Conservation (phyloP, 1,140 invertebrate genomes). For the Bombus waltoni region DNA sequence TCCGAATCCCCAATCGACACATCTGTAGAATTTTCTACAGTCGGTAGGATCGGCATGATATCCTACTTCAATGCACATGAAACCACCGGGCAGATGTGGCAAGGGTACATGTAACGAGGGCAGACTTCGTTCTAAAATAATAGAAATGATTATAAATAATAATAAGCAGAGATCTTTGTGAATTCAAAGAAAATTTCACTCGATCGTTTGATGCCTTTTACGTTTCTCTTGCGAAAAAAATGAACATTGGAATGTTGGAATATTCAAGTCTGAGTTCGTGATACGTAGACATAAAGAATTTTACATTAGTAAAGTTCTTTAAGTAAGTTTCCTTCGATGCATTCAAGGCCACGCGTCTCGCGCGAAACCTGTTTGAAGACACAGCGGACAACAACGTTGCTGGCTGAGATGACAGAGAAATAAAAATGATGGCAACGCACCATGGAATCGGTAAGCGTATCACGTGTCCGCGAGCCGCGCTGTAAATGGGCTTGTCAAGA, state of each 20-base stretch:
- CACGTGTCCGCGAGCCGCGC: constrained; percentile 47
- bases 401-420: constrained; percentile 42
- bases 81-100: constrained; percentile 47
- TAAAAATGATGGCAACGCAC: constrained; percentile 69
- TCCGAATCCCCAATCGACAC: constrained; percentile 81
- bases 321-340: background rate
- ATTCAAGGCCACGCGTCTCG: constrained; percentile 46
- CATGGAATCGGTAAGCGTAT: constrained; percentile 63
- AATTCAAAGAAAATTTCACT: background rate
- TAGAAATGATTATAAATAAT: background rate
- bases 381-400: constrained; percentile 55
- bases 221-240: background rate
- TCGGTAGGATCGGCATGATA: constrained; percentile 84
- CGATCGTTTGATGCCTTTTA: background rate
- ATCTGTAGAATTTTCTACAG: constrained; percentile 85
- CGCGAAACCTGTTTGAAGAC: constrained; percentile 78
- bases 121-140: constrained; percentile 66
- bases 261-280: background rate
- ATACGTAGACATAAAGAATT: no score
- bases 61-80: constrained; percentile 84
- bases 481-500: constrained; percentile 43
- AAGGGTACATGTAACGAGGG: no score
- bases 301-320: background rate
- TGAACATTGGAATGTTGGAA: background rate
- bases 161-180: background rate